phyloP scores from a whole-genome alignment of 2,888 invertebrate genomes.

The Myopa testacea region DNA sequence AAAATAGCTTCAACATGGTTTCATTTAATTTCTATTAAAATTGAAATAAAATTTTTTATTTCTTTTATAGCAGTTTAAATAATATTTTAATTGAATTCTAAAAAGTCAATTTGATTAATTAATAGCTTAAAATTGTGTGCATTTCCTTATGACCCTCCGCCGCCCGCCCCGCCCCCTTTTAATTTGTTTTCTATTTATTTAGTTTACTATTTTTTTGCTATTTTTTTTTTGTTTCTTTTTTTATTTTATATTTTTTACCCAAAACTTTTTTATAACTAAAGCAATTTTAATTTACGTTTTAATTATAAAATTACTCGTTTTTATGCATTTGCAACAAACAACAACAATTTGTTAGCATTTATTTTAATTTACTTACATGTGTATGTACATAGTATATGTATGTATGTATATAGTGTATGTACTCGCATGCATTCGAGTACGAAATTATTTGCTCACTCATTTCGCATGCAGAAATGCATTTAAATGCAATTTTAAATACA shows the following conservation, averaged over 20 bases:
- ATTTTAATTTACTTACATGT: constrained; percentile 10
- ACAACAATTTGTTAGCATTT: background rate
- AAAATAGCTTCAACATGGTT: background rate
- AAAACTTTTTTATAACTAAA: background rate
- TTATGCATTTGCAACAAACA: background rate
- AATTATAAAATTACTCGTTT: background rate
- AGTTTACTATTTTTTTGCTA: no score
- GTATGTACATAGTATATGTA: no score
- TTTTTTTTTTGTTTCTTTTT: no score
- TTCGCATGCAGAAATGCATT: constrained; percentile 1
- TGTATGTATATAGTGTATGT: no score
- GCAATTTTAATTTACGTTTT: background rate
- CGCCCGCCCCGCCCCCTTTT: no score
- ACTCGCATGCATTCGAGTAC: background rate
- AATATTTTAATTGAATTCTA: no score
- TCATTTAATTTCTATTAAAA: background rate
- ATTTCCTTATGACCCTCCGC: no score
- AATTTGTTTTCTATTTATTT: no score
- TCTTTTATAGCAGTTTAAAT: no score
- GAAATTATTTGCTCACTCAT: background rate
- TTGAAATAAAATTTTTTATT: no score
- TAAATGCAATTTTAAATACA: background rate
- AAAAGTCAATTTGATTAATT: no score
- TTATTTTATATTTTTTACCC: background rate
- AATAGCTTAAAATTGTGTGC: no score